Evolutionary conservation across 2,113 vertebrate genomes (phyloP), one percentile per base, ranked within the genome.

Genomic region (Melospiza melodia): DNA sequence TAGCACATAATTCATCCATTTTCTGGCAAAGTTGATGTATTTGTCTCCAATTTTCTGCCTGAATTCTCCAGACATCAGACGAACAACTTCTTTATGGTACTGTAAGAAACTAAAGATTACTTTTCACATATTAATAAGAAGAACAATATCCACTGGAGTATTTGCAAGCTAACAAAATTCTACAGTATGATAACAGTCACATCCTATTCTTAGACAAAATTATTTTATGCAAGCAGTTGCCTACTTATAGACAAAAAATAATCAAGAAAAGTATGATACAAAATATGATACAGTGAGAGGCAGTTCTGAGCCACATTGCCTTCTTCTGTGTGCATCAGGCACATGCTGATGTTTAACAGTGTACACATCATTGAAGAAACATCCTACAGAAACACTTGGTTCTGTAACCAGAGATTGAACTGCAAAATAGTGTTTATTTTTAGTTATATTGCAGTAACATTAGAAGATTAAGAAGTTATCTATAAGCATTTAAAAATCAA

Each of bases 11-110:
- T 98, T 99, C 99, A 99, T 99, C 99, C 99, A 99, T 78, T 99
- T 99, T 82, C 98, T 98, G 83, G 99, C 99, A 97, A 99, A 99
- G 91, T 96, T 98, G 77, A 99, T 99, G 69, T 99, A 99, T 71
- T 98, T 99, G 77, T 99, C 99, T 61, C 99, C 99, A 63, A 99
- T 99, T 97, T 99, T 99, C 97, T 99, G 99, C 76, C 99, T 98
- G 97, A 99, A 99, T 96, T 99, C 99, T 83, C 99, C 99, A 74
- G 99, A 99, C 99, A 99, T 99, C 73, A 99, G 97, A 37, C 99
- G 99, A 92, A 99, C 99, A 87, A 99, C 99, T 98, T 99, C 99
- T 96, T 99, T 99, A 96, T 99, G 99, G 94, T 99, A 99, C 99
- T 99, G 94, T 20, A 94, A 95, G 69, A 95, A 85, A 95, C 77